phyloP scores from a whole-genome alignment of 1,140 invertebrate genomes.

The Tetragonula clypearis region DNA sequence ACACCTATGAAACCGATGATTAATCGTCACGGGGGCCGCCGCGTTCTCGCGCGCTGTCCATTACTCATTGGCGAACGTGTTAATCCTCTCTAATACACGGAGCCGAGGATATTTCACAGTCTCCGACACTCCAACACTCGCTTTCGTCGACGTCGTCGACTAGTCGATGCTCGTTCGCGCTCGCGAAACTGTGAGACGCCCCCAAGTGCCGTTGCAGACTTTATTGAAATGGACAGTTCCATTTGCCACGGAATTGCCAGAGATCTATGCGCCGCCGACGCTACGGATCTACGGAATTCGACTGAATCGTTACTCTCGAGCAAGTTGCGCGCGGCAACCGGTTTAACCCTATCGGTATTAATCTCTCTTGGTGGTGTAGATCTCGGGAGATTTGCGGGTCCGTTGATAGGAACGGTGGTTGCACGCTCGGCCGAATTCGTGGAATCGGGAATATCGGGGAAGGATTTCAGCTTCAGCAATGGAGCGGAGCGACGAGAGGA shows the following conservation, averaged over 20 bases:
- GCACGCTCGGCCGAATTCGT: not conserved
- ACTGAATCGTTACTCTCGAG: not conserved
- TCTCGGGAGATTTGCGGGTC: not conserved
- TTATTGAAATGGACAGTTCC: conserved; percentile 45
- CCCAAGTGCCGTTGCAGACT: no score
- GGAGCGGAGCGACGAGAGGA: not conserved
- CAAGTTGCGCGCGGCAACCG: not conserved
- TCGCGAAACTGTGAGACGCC: conserved; percentile 2
- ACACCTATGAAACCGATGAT: conserved; percentile 39
- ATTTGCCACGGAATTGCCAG: not conserved
- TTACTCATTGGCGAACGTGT: conserved; percentile 46
- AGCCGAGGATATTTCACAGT: conserved; percentile 32
- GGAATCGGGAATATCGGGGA: not conserved
- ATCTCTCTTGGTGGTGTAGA: not conserved
- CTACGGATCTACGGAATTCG: conserved; percentile 19
- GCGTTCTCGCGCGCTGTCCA: not conserved
- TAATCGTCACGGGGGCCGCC: conserved; percentile 16
- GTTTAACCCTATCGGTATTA: not conserved
- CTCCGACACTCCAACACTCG: not conserved
- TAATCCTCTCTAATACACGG: conserved; percentile 35
- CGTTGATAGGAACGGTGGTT: not conserved
- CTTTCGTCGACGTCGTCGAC: conserved; percentile 5
- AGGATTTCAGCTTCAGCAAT: not conserved
- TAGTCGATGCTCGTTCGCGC: not conserved
- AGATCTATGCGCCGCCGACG: conserved; percentile 16